phyloP scores from a whole-genome alignment of 2,888 invertebrate species.

The Tuta absoluta region DNA sequence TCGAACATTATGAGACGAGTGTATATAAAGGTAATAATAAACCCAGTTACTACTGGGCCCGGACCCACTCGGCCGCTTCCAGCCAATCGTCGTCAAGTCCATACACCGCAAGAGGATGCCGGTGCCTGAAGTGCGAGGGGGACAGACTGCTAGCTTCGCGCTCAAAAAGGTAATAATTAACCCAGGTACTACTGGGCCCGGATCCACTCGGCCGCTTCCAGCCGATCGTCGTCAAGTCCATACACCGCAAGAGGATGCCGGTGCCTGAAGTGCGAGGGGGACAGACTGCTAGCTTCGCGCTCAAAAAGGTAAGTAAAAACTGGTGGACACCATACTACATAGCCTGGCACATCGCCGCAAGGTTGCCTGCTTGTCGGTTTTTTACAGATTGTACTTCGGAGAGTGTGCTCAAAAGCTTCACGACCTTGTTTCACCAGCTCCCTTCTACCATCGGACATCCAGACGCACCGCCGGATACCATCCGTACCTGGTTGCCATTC shows the following conservation, averaged over 20 bases:
- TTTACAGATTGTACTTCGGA: too few species aligned
- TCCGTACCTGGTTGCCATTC: too few species aligned
- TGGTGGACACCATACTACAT: too few species aligned
- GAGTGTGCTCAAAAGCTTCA: too few species aligned
- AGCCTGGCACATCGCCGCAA: too few species aligned
- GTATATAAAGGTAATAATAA: conserved; percentile 83
- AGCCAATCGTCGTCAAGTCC: conserved; percentile 95
- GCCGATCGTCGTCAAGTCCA: conserved; percentile 96
- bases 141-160: conserved; percentile 98
- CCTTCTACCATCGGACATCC: too few species aligned
- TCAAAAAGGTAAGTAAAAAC: conserved; percentile 95
- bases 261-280: conserved; percentile 92
- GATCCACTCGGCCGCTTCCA: conserved; percentile 87
- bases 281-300: conserved; percentile 98
- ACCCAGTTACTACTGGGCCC: not conserved
- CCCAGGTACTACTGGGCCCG: not conserved
- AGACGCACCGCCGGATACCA: too few species aligned
- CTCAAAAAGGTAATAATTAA: conserved; percentile 89
- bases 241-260: conserved; percentile 99
- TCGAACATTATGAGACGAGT: too few species aligned
- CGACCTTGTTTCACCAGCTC: too few species aligned
- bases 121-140: conserved; percentile 91
- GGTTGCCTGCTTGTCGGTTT: too few species aligned
- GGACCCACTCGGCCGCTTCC: conserved; percentile 86
- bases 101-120: conserved; percentile 99